Conservation (phyloP, 2,113 vertebrate genomes). For the Chaetodon trifascialis region DNA sequence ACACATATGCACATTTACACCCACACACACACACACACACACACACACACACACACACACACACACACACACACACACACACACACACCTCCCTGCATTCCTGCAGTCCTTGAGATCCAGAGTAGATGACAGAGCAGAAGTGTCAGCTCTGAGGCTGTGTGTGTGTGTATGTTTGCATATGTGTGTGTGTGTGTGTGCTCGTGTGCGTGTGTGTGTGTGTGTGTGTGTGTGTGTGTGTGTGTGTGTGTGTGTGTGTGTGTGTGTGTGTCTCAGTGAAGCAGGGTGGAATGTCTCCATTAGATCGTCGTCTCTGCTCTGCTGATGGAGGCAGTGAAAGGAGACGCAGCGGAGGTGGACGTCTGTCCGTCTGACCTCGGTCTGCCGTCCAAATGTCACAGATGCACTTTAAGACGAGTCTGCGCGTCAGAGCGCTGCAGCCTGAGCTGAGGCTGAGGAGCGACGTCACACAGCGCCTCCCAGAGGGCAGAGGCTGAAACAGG, state of each 20-base stretch:
- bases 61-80: neutral
- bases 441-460: too few relatives aligned
- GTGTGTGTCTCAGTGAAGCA: constrained; percentile 16
- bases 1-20: neutral
- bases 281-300: constrained; percentile 34
- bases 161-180: constrained; percentile 8
- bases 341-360: neutral
- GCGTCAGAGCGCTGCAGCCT: neutral
- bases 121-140: constrained; percentile 34
- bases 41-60: neutral
- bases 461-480: too few relatives aligned
- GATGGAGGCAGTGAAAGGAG: neutral
- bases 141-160: constrained; percentile 2
- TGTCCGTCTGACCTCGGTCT: neutral
- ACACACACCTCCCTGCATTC: neutral
- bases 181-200: neutral
- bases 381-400: constrained; percentile 14
- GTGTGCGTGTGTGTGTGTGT: neutral
- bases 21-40: neutral
- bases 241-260: neutral
- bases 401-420: neutral
- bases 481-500: too few relatives aligned
- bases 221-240: neutral
- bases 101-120: constrained; percentile 9
- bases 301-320: constrained; percentile 9